A percentile compares a stretch with the other conserved stretches of the same genome.
Evolutionary conservation across 2,797 vertebrate species (phyloP).

Genomic region (Acrossocheilus fasciatus): DNA sequence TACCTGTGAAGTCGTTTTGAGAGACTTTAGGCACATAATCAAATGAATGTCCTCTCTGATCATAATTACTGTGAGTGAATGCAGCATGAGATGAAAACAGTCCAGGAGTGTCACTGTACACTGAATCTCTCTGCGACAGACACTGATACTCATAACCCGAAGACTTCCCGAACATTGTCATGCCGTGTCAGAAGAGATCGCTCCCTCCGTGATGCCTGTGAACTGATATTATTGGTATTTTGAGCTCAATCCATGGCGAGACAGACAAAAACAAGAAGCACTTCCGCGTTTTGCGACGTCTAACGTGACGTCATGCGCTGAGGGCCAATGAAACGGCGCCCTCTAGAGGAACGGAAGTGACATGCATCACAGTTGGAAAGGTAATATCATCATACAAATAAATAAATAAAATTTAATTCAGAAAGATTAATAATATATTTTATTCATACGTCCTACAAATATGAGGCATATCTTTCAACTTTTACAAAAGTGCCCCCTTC

Average conservation of each 20-base stretch:
- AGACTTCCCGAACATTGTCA: constrained; percentile 75
- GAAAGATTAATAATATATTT: not conserved
- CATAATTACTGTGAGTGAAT: constrained; percentile 60
- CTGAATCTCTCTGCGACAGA: constrained; percentile 76
- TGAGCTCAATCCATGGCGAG: not conserved
- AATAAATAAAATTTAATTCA: not conserved
- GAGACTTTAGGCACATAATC: constrained; percentile 79
- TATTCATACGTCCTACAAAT: constrained; percentile 27
- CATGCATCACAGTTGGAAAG: not conserved
- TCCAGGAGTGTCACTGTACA: constrained; percentile 72
- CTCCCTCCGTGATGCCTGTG: not conserved
- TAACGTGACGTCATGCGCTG: not conserved
- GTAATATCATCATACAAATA: not conserved
- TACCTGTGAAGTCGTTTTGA: constrained; percentile 74
- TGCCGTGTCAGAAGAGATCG: not conserved
- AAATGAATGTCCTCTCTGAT: constrained; percentile 74
- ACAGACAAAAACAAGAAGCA: not conserved
- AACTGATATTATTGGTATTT: not conserved
- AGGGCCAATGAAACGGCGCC: not conserved
- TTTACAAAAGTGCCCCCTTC: constrained; percentile 35
- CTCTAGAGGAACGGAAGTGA: constrained; percentile 26
- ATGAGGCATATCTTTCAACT: constrained; percentile 20
- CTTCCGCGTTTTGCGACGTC: constrained; percentile 53
- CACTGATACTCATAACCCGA: constrained; percentile 75
- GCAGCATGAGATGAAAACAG: constrained; percentile 69